These are phyloP conservation scores for Patella depressa DNA, from an alignment of 2,888 invertebrate genomes.

Conservation along the genomic window DNA sequence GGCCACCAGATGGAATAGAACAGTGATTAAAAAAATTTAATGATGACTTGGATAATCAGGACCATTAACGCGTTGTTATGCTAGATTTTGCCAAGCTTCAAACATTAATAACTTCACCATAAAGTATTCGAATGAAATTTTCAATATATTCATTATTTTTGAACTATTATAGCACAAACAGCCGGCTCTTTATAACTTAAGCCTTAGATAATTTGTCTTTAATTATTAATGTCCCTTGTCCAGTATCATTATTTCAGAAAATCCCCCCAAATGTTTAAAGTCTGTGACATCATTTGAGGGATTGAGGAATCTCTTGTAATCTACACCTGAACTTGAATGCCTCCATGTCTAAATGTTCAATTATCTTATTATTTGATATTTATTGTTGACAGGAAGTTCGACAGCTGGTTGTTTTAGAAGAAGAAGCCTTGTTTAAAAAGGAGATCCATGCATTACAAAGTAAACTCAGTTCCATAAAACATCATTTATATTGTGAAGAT, in stretches of 20 bases:
- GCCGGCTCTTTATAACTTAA: too few species aligned
- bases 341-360: neutral
- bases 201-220: too few species aligned
- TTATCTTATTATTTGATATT: neutral
- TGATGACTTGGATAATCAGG: neutral
- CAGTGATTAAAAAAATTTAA: neutral
- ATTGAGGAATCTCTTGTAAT: too few species aligned
- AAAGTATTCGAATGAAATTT: too few species aligned
- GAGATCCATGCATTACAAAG: constrained; percentile 34
- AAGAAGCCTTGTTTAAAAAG: constrained; percentile 37
- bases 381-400: constrained; percentile 41
- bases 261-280: too few species aligned
- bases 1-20: neutral
- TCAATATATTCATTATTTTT: neutral
- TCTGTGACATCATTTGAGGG: too few species aligned
- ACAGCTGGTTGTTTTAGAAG: constrained; percentile 42
- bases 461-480: constrained; percentile 14
- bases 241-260: too few species aligned
- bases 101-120: too few species aligned
- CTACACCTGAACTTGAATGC: too few species aligned
- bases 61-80: neutral
- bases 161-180: neutral
- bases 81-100: too few species aligned
- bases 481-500: too few species aligned
- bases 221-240: too few species aligned